Conservation (phyloP, 2,888 invertebrate species). For the Spicauda simplicius region DNA sequence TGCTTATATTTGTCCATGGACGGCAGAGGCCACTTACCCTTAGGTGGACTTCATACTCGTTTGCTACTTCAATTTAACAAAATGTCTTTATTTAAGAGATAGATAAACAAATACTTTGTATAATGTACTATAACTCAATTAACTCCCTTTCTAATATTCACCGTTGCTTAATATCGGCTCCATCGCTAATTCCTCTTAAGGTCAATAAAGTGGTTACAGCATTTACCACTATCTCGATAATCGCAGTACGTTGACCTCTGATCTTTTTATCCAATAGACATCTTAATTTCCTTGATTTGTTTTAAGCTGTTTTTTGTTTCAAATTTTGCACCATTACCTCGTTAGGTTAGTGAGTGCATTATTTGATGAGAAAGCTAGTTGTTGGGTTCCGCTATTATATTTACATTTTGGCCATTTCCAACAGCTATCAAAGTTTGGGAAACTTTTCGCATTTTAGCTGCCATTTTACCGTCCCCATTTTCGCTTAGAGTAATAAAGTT, state of each 20-base stretch:
- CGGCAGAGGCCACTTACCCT: too few species aligned
- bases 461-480: too few species aligned
- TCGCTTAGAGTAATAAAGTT: too few species aligned
- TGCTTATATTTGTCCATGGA: too few species aligned
- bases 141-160: neutral
- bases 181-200: constrained; percentile 27
- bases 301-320: constrained; percentile 14
- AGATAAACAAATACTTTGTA: too few species aligned
- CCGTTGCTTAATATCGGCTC: neutral
- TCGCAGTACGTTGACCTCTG: constrained; percentile 19
- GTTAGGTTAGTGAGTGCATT: neutral
- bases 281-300: constrained; percentile 1
- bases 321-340: constrained; percentile 4
- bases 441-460: neutral
- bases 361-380: neutral
- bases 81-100: too few species aligned
- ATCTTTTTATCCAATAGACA: constrained; percentile 15
- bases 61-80: too few species aligned
- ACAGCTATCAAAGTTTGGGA: neutral
- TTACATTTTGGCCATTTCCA: too few species aligned
- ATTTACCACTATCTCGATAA: constrained; percentile 22
- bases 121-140: neutral
- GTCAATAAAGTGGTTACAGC: constrained; percentile 23
- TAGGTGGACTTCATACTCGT: too few species aligned
- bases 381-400: neutral